Conservation (phyloP, 2,888 invertebrate genomes). For the Dysmachus trigonus region DNA sequence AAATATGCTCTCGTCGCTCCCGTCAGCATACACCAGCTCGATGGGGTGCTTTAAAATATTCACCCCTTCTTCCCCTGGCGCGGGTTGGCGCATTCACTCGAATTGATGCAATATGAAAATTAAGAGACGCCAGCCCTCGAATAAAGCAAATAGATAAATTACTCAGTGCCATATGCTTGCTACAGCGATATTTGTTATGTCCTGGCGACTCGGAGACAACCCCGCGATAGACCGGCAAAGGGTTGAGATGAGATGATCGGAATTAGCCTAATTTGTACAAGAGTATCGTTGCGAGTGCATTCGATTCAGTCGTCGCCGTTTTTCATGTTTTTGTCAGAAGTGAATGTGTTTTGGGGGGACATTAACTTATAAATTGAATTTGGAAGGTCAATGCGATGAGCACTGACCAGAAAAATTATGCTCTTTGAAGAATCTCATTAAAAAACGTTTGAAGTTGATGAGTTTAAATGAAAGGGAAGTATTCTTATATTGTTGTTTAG, state of each 20-base stretch:
- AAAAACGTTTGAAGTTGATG: background rate
- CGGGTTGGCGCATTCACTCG: background rate
- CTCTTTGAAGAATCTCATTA: background rate
- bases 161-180: constrained; percentile 1
- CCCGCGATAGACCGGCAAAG: background rate
- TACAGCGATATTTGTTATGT: background rate
- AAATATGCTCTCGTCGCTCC: constrained; percentile 51
- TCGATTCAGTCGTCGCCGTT: background rate
- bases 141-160: background rate
- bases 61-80: background rate
- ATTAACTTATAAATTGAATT: background rate
- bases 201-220: background rate
- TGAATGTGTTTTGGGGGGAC: background rate
- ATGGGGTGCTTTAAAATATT: constrained; percentile 29
- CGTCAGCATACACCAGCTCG: background rate
- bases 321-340: background rate
- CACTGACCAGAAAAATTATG: background rate
- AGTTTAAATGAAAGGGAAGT: background rate
- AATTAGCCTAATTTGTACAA: background rate
- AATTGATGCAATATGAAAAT: constrained; percentile 10
- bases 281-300: background rate
- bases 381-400: background rate
- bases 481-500: too few species aligned
- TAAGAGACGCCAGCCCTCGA: background rate
- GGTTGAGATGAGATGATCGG: background rate